phyloP scores from a whole-genome alignment of 2,888 invertebrate species.

The Embidobia sp. region DNA sequence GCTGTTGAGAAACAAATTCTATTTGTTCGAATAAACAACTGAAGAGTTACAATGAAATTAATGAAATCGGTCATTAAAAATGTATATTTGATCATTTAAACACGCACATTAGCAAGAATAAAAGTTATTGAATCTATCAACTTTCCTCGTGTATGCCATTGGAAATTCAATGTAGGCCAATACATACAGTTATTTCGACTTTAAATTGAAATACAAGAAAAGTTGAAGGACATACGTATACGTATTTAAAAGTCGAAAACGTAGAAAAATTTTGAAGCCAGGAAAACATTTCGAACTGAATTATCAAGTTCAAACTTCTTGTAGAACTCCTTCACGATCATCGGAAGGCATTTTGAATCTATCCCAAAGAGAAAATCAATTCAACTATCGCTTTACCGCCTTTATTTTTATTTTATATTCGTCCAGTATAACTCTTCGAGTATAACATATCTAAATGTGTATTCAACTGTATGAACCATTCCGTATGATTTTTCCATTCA shows the following conservation, averaged over 20 bases:
- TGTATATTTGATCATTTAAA: no score
- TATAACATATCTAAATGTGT: constrained; percentile 31
- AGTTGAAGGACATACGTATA: constrained; percentile 48
- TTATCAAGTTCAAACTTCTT: constrained; percentile 50
- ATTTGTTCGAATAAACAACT: no score
- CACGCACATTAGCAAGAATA: neutral
- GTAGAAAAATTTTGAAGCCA: constrained; percentile 42
- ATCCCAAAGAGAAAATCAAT: constrained; percentile 52
- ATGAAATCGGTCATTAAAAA: no score
- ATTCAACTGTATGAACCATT: constrained; percentile 27
- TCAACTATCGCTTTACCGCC: constrained; percentile 33
- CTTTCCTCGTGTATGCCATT: constrained; percentile 39
- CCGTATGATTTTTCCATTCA: constrained; percentile 22
- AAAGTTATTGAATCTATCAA: constrained; percentile 35
- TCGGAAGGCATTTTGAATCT: constrained; percentile 48
- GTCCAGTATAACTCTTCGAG: constrained; percentile 10
- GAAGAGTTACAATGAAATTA: no score
- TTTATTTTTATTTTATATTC: constrained; percentile 49
- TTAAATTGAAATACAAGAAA: constrained; percentile 51
- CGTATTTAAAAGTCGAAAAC: constrained; percentile 51
- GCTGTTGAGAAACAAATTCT: no score
- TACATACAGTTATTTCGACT: constrained; percentile 37
- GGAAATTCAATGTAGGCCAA: constrained; percentile 42
- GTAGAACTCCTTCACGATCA: constrained; percentile 36
- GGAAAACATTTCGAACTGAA: constrained; percentile 55